Conservation (phyloP, 2,113 vertebrate species). For the Lethenteron camtschaticum region DNA sequence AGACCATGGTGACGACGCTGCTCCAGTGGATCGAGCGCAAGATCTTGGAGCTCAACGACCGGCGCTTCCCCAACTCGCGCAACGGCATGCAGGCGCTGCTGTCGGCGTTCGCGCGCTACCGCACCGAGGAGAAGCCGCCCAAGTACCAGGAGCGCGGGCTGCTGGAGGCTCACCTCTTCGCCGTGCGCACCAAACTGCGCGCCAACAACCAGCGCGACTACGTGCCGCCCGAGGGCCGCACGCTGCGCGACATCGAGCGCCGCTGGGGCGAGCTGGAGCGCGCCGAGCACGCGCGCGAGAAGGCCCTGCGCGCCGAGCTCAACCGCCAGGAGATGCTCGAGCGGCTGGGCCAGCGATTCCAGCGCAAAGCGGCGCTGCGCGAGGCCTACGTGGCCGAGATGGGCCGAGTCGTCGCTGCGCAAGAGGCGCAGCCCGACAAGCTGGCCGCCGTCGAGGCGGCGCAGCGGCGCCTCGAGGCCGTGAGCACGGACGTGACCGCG, state of each 20-base stretch:
- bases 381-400: conserved; percentile 44
- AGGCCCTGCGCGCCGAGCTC: conserved; percentile 34
- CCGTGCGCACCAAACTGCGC: conserved; percentile 34
- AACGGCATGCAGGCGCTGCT: conserved; percentile 39
- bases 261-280: conserved; percentile 38
- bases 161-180: conserved; percentile 53
- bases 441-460: conserved; percentile 26
- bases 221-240: conserved; percentile 31
- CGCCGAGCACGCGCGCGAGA: conserved; percentile 27
- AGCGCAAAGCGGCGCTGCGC: conserved; percentile 41
- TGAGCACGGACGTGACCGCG: conserved; percentile 40
- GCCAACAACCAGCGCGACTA: conserved; percentile 47
- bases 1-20: conserved; percentile 39
- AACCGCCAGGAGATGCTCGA: conserved; percentile 46
- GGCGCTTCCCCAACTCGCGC: conserved; percentile 43
- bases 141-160: conserved; percentile 51
- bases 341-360: conserved; percentile 43
- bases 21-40: conserved; percentile 47
- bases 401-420: conserved; percentile 27
- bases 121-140: conserved; percentile 50
- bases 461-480: conserved; percentile 39
- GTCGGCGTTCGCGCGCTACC: conserved; percentile 44
- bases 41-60: conserved; percentile 34
- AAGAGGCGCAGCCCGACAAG: conserved; percentile 21
- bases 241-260: conserved; percentile 36